These are phyloP conservation scores for Trichonephila inaurata DNA, from an alignment of 1,140 invertebrate genomes.

Conservation along the genomic window DNA sequence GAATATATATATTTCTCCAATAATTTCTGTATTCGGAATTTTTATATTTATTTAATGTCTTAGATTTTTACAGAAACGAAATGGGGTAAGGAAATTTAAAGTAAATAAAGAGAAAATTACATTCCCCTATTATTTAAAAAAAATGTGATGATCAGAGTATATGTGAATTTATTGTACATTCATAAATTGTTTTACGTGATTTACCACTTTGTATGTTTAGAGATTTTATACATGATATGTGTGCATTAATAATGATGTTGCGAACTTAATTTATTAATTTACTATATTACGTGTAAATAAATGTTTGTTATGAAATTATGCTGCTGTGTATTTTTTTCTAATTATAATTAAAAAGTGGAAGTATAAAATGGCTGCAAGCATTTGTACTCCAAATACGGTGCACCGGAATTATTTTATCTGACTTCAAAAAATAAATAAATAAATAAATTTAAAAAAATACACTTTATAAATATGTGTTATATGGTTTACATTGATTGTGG, in stretches of 20 bases:
- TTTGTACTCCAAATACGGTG: too few relatives aligned
- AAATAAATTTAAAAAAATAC: too few relatives aligned
- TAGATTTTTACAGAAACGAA: not conserved
- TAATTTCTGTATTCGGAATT: not conserved
- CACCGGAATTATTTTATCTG: too few relatives aligned
- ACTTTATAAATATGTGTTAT: too few relatives aligned
- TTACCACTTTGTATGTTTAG: not conserved
- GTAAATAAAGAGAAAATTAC: not conserved
- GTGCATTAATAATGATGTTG: conserved; percentile 7
- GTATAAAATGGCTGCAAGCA: too few relatives aligned
- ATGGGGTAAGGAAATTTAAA: not conserved
- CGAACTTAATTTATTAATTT: conserved; percentile 16
- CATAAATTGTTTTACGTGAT: not conserved
- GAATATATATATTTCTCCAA: too few relatives aligned
- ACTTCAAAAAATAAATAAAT: too few relatives aligned
- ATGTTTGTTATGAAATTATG: conserved; percentile 10
- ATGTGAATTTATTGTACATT: not conserved
- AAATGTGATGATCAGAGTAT: not conserved
- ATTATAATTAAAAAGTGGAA: not conserved
- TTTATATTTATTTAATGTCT: not conserved
- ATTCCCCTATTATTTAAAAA: not conserved
- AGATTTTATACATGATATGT: conserved; percentile 32
- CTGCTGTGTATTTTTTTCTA: not conserved
- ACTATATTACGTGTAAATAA: conserved; percentile 43
- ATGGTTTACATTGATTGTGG: too few relatives aligned